These are phyloP conservation scores for Brachystomella parvula DNA, from an alignment of 1,140 invertebrate species.

Conservation along the genomic window DNA sequence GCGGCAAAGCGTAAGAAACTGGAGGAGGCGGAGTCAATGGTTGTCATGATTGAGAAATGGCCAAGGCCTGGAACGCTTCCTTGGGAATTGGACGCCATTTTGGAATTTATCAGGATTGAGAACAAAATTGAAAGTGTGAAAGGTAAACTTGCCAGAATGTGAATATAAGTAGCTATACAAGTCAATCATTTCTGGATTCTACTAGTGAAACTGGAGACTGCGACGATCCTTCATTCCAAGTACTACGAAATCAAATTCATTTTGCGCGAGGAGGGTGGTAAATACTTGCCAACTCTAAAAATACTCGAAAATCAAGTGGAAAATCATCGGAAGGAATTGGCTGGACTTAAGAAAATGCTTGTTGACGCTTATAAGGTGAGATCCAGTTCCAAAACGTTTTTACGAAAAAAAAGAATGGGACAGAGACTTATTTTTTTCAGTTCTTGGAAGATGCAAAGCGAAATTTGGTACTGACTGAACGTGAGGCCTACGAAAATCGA, in stretches of 20 bases:
- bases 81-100: constrained; percentile 20
- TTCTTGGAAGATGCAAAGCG: constrained; percentile 20
- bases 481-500: constrained; percentile 26
- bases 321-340: constrained; percentile 13
- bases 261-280: constrained; percentile 14
- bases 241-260: constrained; percentile 17
- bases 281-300: constrained; percentile 18
- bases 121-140: constrained; percentile 21
- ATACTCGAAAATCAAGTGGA: constrained; percentile 12
- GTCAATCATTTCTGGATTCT: not conserved
- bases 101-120: constrained; percentile 9
- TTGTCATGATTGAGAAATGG: constrained; percentile 25
- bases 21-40: constrained; percentile 22
- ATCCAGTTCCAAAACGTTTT: not conserved
- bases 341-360: constrained; percentile 17
- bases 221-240: constrained; percentile 12
- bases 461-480: constrained; percentile 22
- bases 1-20: constrained; percentile 21
- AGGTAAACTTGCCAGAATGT: too few relatives aligned
- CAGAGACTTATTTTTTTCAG: constrained; percentile 1
- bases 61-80: constrained; percentile 25
- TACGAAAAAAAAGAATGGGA: not conserved
- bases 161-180: not conserved
- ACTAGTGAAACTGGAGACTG: constrained; percentile 19
- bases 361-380: constrained; percentile 14